Percentiles rank a stretch among this genome's conserved stretches.
These are phyloP conservation scores for Cyclargus thomasi DNA, from an alignment of 1,140 invertebrate genomes.

Conservation along the genomic window DNA sequence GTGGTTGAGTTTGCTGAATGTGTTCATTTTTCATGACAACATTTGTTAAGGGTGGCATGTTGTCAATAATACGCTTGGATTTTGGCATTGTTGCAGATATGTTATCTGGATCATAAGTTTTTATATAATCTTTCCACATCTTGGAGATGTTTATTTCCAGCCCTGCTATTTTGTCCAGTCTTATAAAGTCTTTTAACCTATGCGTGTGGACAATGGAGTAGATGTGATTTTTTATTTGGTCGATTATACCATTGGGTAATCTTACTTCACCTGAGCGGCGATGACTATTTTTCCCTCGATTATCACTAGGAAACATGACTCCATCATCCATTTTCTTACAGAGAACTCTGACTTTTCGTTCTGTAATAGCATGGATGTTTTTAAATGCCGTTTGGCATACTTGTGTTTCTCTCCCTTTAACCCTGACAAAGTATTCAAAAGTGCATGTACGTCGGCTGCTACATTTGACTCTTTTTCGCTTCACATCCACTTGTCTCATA, in stretches of 20 bases:
- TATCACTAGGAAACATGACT: conserved; percentile 76
- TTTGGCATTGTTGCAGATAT: conserved; percentile 65
- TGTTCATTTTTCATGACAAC: conserved; percentile 37
- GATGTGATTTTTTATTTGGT: conserved; percentile 76
- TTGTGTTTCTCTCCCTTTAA: conserved; percentile 75
- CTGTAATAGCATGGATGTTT: conserved; percentile 77
- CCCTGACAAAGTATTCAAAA: conserved; percentile 76
- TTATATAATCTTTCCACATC: conserved; percentile 77
- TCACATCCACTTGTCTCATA: conserved; percentile 76
- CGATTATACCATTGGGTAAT: conserved; percentile 69
- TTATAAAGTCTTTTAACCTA: conserved; percentile 71
- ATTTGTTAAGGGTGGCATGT: too few relatives aligned
- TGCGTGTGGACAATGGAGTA: conserved; percentile 75
- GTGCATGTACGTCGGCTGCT: conserved; percentile 75
- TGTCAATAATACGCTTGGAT: conserved; percentile 56
- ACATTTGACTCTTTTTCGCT: conserved; percentile 73
- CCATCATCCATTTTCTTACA: conserved; percentile 78
- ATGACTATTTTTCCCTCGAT: conserved; percentile 72
- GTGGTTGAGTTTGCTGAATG: conserved; percentile 34
- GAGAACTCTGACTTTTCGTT: conserved; percentile 75
- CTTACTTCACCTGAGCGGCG: conserved; percentile 72
- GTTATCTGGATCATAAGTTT: conserved; percentile 73
- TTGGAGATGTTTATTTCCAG: conserved; percentile 77
- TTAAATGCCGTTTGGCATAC: conserved; percentile 77
- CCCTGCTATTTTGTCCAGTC: conserved; percentile 71